Evolutionary conservation across 2,888 invertebrate genomes (phyloP).

Genomic region (Drosophila neotestacea): DNA sequence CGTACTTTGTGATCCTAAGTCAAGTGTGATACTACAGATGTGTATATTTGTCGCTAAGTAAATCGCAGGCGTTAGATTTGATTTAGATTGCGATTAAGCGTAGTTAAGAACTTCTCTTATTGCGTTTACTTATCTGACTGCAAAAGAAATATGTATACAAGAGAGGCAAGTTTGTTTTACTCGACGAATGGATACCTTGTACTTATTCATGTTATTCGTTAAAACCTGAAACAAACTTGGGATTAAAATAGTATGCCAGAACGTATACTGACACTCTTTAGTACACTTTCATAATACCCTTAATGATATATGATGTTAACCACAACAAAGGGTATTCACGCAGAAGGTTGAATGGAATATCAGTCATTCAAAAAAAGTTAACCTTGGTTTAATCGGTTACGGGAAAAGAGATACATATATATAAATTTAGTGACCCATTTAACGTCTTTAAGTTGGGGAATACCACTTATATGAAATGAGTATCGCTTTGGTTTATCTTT

Average conservation of each 20-base stretch:
- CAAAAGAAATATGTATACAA: neutral
- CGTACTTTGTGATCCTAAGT: neutral
- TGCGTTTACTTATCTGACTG: conserved; percentile 7
- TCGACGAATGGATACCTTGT: neutral
- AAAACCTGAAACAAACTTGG: too few relatives aligned
- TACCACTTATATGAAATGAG: neutral
- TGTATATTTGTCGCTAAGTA: neutral
- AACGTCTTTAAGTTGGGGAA: too few relatives aligned
- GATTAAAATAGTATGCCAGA: too few relatives aligned
- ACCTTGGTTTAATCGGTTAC: neutral
- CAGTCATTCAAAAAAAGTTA: conserved; percentile 2
- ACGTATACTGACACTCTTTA: too few relatives aligned
- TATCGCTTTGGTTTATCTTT: conserved; percentile 13
- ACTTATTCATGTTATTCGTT: neutral
- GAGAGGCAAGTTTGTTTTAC: neutral
- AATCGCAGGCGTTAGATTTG: neutral
- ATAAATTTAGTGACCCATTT: conserved; percentile 9
- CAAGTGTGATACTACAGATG: neutral
- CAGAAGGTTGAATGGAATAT: neutral
- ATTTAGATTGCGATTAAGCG: conserved; percentile 27
- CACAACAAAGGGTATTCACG: neutral
- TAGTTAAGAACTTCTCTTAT: conserved; percentile 10
- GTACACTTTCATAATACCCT: too few relatives aligned
- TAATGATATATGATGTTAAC: too few relatives aligned
- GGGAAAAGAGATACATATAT: neutral